Conservation (phyloP, 2,113 vertebrate species). For the Tragelaphus strepsiceros region DNA sequence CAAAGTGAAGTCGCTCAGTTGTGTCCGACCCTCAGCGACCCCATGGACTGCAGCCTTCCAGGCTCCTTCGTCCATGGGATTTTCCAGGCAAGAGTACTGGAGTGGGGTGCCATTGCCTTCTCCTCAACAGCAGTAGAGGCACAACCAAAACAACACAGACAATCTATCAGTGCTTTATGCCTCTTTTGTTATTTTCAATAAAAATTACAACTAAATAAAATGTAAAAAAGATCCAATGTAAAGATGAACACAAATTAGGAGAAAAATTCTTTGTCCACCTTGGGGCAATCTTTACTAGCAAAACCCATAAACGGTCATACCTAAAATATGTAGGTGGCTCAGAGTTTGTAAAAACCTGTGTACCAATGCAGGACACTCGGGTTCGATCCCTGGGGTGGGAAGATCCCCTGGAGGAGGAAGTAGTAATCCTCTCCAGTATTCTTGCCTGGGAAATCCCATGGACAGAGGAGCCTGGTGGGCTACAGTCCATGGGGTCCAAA, state of each 20-base stretch:
- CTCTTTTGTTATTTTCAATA: neutral
- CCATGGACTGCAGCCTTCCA: no score
- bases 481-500: neutral
- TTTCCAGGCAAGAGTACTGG: no score
- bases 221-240: neutral
- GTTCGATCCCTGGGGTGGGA: neutral
- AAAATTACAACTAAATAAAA: neutral
- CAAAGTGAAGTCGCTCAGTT: no score
- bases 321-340: neutral
- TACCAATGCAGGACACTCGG: neutral
- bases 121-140: neutral
- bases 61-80: no score
- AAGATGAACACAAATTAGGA: neutral
- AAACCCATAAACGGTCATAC: neutral
- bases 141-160: neutral
- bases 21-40: no score
- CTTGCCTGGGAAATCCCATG: neutral
- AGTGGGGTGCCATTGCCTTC: no score
- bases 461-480: neutral
- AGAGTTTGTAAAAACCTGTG: neutral
- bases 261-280: neutral
- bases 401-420: neutral
- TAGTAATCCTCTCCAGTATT: neutral
- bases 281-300: neutral
- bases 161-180: neutral